Conservation (phyloP, 64 coral and sea anemone genomes). For the Cladopsammia gracilis region DNA sequence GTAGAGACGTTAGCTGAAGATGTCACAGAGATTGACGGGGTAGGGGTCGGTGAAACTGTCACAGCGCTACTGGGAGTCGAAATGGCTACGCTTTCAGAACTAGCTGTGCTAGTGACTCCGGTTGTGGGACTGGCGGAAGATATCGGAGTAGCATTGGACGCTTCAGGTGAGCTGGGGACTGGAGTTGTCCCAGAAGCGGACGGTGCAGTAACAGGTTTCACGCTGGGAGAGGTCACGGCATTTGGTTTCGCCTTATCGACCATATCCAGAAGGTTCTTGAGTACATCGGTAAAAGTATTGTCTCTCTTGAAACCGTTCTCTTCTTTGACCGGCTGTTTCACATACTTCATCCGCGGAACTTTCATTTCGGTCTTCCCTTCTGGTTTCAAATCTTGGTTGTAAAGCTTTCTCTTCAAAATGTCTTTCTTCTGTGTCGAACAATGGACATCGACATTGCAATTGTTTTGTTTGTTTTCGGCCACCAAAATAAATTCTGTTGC, state of each 20-base stretch:
- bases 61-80: neutral
- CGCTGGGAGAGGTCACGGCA: neutral
- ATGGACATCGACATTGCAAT: neutral
- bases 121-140: neutral
- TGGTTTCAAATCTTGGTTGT: neutral
- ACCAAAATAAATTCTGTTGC: constrained; percentile 6
- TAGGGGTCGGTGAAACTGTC: neutral
- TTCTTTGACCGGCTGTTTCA: neutral
- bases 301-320: neutral
- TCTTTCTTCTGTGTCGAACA: neutral
- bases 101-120: neutral
- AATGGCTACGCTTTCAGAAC: neutral
- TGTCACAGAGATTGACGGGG: neutral
- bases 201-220: neutral
- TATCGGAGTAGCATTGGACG: neutral
- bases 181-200: neutral
- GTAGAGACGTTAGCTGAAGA: neutral
- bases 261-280: neutral
- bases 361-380: neutral
- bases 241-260: neutral
- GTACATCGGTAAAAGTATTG: neutral
- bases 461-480: neutral
- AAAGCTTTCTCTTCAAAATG: neutral
- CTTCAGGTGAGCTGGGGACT: neutral
- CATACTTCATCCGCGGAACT: neutral